Base-by-base conservation (phyloP, 2,797 vertebrate genomes). In the Rhinatrema bivittatum region DNA sequence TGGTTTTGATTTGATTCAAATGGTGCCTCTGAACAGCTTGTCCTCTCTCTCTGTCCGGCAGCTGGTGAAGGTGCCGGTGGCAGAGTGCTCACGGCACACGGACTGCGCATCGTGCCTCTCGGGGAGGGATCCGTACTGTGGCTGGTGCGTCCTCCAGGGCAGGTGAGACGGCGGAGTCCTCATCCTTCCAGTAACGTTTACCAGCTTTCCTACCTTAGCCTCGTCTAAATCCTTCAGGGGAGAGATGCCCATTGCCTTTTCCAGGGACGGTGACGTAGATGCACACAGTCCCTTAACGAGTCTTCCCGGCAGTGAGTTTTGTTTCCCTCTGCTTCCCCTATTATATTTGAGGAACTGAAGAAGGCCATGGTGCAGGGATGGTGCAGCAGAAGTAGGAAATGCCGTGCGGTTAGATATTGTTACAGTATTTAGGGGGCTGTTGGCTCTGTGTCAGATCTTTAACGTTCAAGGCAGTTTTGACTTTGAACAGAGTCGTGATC, bases 61-160 rank as follows among this genome's bases (percentile, higher is more conserved):
- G 94, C 78, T 98, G 27, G 77, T 86, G 62, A 95, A 91, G 62
- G 85, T 93, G 59, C 92, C 95, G 0, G 87, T 98, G 62, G 84
- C 88, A 7, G 89, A 95, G 62, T 98, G 95, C 70, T 83, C 89
- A 33, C 68, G 86, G 37, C 84, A 89, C 56, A 55, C 56, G 4
- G 88, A 95, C 70, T 98, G 95, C 32, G 75, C 75, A 11, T 92
- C 93, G 22, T 98, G 95, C 36, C 78, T 98, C 34, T 77, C 82
- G 7, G 77, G 85, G 46, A 86, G 79, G 18, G 95, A 98, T 68
- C 94, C 95, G 0, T 97, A 97, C 63, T 98, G 95, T 36, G 95
- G 95, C 42, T 98, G 95, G 95, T 98, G 95, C 65, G 84, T 96
- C 49, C 89, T 98, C 42, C 86, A 93, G 28, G 95, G 93, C 72